A percentile compares a stretch with the other conserved stretches of the same genome.
phyloP scores from a whole-genome alignment of 2,797 vertebrate genomes.

The Lutjanus argentimaculatus region DNA sequence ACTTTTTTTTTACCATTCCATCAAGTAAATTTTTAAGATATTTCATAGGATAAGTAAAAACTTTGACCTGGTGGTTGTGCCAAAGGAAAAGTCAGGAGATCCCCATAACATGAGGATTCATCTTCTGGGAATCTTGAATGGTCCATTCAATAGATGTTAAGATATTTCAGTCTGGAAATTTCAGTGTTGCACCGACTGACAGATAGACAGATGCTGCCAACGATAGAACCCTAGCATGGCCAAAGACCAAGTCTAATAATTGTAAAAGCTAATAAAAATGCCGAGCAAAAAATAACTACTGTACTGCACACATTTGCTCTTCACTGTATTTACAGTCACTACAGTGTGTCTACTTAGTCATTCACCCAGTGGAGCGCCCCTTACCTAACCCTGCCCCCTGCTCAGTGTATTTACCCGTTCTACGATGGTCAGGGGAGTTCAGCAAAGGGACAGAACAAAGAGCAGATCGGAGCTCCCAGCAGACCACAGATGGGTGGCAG shows the following conservation, averaged over 20 bases:
- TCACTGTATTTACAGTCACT: conserved; percentile 13
- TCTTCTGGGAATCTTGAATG: not conserved
- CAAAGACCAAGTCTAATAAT: not conserved
- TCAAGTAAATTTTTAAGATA: not conserved
- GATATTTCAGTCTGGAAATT: not conserved
- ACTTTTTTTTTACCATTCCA: not conserved
- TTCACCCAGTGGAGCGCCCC: conserved; percentile 33
- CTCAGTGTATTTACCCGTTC: conserved; percentile 52
- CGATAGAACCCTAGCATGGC: not conserved
- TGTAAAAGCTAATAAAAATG: not conserved
- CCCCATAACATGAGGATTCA: not conserved
- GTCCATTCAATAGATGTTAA: not conserved
- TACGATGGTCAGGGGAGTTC: conserved; percentile 27
- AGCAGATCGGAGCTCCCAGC: conserved; percentile 48
- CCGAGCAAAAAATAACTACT: not conserved
- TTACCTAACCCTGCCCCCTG: conserved; percentile 43
- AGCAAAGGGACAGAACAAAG: conserved; percentile 52
- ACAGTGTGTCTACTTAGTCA: conserved; percentile 42
- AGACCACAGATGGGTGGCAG: conserved; percentile 55
- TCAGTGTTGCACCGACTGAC: not conserved
- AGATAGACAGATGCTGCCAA: not conserved
- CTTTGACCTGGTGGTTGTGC: not conserved
- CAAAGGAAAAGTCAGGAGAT: not conserved
- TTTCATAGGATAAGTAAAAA: not conserved
- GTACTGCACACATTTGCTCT: conserved; percentile 10